phyloP scores from a whole-genome alignment of 1,140 invertebrate genomes.

The Drosophila oshimai region DNA sequence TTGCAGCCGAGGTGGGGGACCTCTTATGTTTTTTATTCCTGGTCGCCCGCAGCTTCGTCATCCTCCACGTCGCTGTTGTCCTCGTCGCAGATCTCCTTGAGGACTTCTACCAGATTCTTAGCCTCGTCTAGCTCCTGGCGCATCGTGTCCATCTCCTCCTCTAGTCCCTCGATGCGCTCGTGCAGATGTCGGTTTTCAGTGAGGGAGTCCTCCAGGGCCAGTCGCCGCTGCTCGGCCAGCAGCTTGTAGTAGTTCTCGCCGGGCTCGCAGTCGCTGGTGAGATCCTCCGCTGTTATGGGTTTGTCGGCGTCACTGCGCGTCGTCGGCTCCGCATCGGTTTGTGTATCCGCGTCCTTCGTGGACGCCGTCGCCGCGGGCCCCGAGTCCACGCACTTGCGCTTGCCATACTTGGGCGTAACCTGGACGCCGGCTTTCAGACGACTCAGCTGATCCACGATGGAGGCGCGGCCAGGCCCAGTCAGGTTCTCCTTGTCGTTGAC shows the following conservation, averaged over 20 bases:
- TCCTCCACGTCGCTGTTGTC: slow-evolving; percentile 54
- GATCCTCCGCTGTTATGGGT: slow-evolving; percentile 83
- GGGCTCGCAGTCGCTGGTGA: slow-evolving; percentile 85
- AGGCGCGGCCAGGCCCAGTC: slow-evolving; percentile 81
- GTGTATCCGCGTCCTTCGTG: slow-evolving; percentile 59
- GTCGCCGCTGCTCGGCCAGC: slow-evolving; percentile 85
- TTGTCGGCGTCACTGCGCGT: slow-evolving; percentile 34
- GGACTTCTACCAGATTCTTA: slow-evolving; percentile 84
- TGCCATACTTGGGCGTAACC: slow-evolving; percentile 67
- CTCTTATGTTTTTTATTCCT: slow-evolving; percentile 18
- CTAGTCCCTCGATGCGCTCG: slow-evolving; percentile 83
- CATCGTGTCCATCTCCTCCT: slow-evolving; percentile 86
- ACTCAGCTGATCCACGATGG: slow-evolving; percentile 79
- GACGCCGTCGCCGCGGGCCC: neutral
- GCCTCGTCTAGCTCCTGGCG: slow-evolving; percentile 86
- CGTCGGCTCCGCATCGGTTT: slow-evolving; percentile 36
- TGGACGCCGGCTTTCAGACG: slow-evolving; percentile 73
- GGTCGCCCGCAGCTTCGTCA: slow-evolving; percentile 5
- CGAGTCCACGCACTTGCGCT: slow-evolving; percentile 73
- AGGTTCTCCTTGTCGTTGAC: slow-evolving; percentile 86
- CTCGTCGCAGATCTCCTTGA: slow-evolving; percentile 84
- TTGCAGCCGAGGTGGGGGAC: slow-evolving; percentile 6
- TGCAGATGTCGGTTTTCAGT: slow-evolving; percentile 85
- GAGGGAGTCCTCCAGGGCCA: slow-evolving; percentile 85
- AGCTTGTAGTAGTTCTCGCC: slow-evolving; percentile 86